Conservation (phyloP, 2,797 vertebrate genomes). For the Atherinosoma microstoma region DNA sequence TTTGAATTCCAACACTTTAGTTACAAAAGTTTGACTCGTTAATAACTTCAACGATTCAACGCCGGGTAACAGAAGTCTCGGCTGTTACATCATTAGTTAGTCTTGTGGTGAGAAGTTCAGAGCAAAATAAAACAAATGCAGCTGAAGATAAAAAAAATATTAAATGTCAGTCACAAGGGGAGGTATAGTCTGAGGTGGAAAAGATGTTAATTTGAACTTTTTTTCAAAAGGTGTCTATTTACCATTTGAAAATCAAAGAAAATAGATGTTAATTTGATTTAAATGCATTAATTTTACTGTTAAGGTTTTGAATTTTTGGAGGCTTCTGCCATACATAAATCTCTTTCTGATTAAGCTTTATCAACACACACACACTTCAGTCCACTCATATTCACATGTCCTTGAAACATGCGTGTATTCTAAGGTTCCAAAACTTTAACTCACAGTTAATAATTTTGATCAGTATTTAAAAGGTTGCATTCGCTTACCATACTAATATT, state of each 20-base stretch:
- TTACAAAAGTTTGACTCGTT: constrained; percentile 54
- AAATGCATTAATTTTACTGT: not conserved
- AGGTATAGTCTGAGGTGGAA: not conserved
- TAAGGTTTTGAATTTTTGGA: not conserved
- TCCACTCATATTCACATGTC: constrained; percentile 36
- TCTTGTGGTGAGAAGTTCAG: constrained; percentile 34
- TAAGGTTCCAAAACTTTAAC: not conserved
- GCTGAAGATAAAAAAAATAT: not conserved
- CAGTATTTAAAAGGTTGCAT: not conserved
- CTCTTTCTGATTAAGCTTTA: constrained; percentile 11
- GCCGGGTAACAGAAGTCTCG: constrained; percentile 5
- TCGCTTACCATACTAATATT: not conserved
- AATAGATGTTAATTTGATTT: not conserved
- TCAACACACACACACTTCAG: constrained; percentile 15
- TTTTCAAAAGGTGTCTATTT: not conserved
- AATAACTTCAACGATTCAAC: constrained; percentile 29
- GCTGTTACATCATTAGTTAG: constrained; percentile 4
- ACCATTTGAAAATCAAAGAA: not conserved
- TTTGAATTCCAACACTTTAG: constrained; percentile 34
- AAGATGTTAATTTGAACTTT: constrained; percentile 7
- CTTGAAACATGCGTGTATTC: constrained; percentile 59
- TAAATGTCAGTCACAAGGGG: not conserved
- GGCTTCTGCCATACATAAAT: not conserved
- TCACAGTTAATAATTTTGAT: not conserved
- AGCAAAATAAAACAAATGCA: not conserved